Evolutionary conservation across 2,113 vertebrate genomes (phyloP), one percentile per base, ranked within the genome.

Genomic region (Rostratula benghalensis): DNA sequence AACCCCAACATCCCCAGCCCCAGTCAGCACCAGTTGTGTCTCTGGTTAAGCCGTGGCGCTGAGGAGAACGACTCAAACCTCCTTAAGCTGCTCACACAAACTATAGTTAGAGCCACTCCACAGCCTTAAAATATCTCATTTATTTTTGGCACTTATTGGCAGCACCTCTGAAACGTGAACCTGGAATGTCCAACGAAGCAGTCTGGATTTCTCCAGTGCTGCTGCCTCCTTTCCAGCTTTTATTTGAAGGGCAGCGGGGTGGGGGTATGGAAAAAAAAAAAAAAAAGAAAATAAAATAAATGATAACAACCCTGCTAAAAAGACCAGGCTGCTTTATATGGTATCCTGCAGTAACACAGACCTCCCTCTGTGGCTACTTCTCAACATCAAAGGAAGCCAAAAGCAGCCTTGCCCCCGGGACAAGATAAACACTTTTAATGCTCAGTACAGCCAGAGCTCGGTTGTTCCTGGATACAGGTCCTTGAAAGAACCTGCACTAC

Each of bases 401-500:
- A 51, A 6, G 13, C 79, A 78, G 57, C 56, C n/a, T n/a, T 51
- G 81, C 61, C 48, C 48, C 35, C 10, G 46, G 33, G 33, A 35
- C 41, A 21, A 64, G 64, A 59, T 45, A 50, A 82, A 92, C 43
- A 30, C 48, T 74, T 74, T 56, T 12, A 24, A 75, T 9, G 6
- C 37, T 19, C 16, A 35, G 39, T 39, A n/a, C n/a, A n/a, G n/a
- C 90, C 59, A 53, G 85, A 41, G 76, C 87, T 77, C 56, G 3
- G 71, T 35, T 65, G 33, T 31, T 37, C 13, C 43, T 61, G 69
- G 69, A 41, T 14, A 39, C n/a, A n/a, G n/a, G n/a, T n/a, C n/a
- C n/a, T 71, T 59, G 8, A 27, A 59, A 30, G 79, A 16, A 59
- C 2, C 3, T 7, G 4, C 12, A 3, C n/a, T n/a, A 22, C 0